These are phyloP conservation scores for Oncorhynchus kisutch DNA, from an alignment of 2,113 vertebrate genomes.

Conservation along the genomic window DNA sequence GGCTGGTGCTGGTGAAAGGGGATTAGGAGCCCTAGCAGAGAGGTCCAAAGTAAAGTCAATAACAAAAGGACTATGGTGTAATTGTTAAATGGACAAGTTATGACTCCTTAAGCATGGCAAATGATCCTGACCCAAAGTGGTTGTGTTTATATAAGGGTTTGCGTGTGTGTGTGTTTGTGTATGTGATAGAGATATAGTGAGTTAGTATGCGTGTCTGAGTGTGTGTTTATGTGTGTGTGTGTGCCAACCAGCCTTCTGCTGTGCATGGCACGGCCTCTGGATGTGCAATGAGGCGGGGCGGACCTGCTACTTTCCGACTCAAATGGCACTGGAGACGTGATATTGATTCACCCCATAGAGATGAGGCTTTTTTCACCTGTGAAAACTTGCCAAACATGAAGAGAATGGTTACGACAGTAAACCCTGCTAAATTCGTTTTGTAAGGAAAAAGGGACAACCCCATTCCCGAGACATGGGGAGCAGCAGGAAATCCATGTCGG, in stretches of 20 bases:
- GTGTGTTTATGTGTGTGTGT: constrained; percentile 3
- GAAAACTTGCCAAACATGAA: constrained; percentile 60
- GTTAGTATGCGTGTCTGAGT: background rate
- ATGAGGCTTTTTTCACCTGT: constrained; percentile 34
- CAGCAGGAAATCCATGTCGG: constrained; percentile 39
- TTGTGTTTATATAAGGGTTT: constrained; percentile 8
- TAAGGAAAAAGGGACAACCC: constrained; percentile 57
- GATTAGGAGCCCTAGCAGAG: constrained; percentile 9
- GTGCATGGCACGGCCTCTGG: constrained; percentile 57
- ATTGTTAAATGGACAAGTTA: constrained; percentile 39
- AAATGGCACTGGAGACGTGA: constrained; percentile 54
- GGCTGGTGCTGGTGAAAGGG: constrained; percentile 1
- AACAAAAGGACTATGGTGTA: constrained; percentile 41
- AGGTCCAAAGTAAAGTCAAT: constrained; percentile 5
- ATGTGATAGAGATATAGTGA: background rate
- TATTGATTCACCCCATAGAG: constrained; percentile 62
- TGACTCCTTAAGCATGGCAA: constrained; percentile 43
- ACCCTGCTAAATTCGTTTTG: constrained; percentile 40
- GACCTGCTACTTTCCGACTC: constrained; percentile 66
- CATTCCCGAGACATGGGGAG: constrained; percentile 15
- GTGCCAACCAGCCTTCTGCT: constrained; percentile 48
- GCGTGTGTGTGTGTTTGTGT: background rate
- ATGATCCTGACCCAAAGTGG: constrained; percentile 5
- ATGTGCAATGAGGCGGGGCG: constrained; percentile 64
- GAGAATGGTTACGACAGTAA: constrained; percentile 52